Evolutionary conservation across 1,140 invertebrate species (phyloP).

Genomic region (Charaxes varanes): DNA sequence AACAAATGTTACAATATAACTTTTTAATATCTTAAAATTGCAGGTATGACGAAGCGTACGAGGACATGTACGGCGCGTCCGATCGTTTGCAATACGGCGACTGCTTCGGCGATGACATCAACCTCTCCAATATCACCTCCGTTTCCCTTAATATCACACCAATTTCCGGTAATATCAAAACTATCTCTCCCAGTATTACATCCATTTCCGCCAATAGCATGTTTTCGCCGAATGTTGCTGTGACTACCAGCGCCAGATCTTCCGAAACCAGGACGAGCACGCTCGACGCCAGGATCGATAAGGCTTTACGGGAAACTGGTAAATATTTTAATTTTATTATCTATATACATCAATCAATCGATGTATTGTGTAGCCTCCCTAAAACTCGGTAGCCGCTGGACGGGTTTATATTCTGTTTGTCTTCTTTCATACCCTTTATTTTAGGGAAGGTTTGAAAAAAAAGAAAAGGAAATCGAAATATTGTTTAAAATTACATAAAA

Average conservation of each 20-base stretch:
- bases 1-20: background rate
- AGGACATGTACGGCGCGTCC: conserved; percentile 56
- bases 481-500: too few species aligned
- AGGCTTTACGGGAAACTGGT: conserved; percentile 43
- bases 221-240: background rate
- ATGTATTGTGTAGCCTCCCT: too few species aligned
- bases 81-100: conserved; percentile 62
- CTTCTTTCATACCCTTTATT: too few species aligned
- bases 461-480: too few species aligned
- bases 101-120: conserved; percentile 33
- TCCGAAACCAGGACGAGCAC: conserved; percentile 17
- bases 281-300: conserved; percentile 44
- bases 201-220: background rate
- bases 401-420: too few species aligned
- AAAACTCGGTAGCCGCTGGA: too few species aligned
- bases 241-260: conserved; percentile 1
- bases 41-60: conserved; percentile 61
- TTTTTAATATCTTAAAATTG: too few species aligned
- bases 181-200: conserved; percentile 7
- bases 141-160: conserved; percentile 3
- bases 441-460: too few species aligned
- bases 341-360: too few species aligned
- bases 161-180: background rate
- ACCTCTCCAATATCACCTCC: background rate
- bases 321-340: conserved; percentile 8